Evolutionary conservation across 2,888 invertebrate genomes (phyloP), one percentile per base, ranked within the genome.

Genomic region (Pseudococcus viburni): DNA sequence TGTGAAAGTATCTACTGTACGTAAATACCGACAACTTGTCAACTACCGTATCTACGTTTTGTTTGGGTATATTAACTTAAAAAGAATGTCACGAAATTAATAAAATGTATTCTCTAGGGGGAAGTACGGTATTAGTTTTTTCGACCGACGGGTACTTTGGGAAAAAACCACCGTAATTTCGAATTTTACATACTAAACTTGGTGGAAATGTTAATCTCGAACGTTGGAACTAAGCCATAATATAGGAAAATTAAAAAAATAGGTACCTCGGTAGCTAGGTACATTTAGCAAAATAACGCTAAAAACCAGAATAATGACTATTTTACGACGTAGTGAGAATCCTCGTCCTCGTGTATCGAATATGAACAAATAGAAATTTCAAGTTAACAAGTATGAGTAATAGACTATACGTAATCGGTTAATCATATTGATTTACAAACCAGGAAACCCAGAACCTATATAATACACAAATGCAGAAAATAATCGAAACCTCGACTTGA

Each of bases 1-100:
- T 73, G 73, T 73, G 73, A 73, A 73, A 73, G 73, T 73, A 73
- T 17, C 73, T 33, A 73, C 12, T 11, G 11, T 26, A 73, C 26
- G 22, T 33, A 73, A 73, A 73, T 33, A 73, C 73, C 19, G 17
- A 33, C 33, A 33, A 73, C 73, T 33, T 73, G 73, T 73, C 33
- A 33, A 6, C 73, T 7, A 26, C 73, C 17, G 73, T 33, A 73
- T 73, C 17, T 33, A 33, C 17, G 73, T 33, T 73, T 73, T 33
- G 33, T 73, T 73, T 73, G 17, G 33, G 33, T 73, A 73, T 17
- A 33, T 73, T 33, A 33, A 33, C 26, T 33, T 3, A 0, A 33
- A n/a, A 4, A 17, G 33, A 73, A 73, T 33, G 73, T 73, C 73
- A 33, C 22, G 6, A 73, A 68, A 33, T 73, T 73, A 73, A 73